Evolutionary conservation across 2,888 invertebrate species (phyloP), one percentile per base, ranked within the genome.

Genomic region (Pollenia griseotomentosa): DNA sequence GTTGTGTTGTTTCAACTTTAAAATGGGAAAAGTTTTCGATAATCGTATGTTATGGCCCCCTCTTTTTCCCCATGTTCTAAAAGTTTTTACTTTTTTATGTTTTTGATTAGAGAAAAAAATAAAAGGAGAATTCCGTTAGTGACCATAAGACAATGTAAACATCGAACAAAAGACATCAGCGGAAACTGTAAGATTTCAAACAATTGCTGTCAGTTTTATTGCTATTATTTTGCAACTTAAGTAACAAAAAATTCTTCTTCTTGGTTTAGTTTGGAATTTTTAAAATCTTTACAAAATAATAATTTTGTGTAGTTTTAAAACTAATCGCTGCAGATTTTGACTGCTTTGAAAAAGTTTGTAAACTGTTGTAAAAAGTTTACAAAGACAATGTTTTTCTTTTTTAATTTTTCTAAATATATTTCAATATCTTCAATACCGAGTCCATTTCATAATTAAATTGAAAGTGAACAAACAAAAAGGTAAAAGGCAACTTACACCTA

Each of bases 11-110:
- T 81, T 66, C 51, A 84, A 87, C 84, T 87, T 81, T 40, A 63
- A 87, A 87, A 87, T 87, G 77, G 81, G 81, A 87, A 87, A 87
- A 87, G 81, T 87, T 87, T 87, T 59, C 75, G 61, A 68, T 81
- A 87, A 87, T 87, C 87, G 87, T 87, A 68, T 84, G 77, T 87
- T 84, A 81, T 84, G 75, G 66, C 10, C 53, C 83, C 51, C 71
- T 75, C 55, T 63, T 79, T 59, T 11, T 59, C 11, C 19, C 68
- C 12, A 40, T 44, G 74, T 74, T 48, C n/a, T 51, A 57, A n/a
- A 70, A 68, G n/a, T 70, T 70, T 83, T 70, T 55, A 46, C 19
- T 70, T 70, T 70, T 53, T 57, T 59, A 51, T 77, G 44, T 10
- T 55, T 71, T 65, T 65, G 23, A 14, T 3, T 61, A n/a, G 11